These are phyloP conservation scores for Falco naumanni DNA, from an alignment of 2,797 vertebrate genomes.

Conservation along the genomic window DNA sequence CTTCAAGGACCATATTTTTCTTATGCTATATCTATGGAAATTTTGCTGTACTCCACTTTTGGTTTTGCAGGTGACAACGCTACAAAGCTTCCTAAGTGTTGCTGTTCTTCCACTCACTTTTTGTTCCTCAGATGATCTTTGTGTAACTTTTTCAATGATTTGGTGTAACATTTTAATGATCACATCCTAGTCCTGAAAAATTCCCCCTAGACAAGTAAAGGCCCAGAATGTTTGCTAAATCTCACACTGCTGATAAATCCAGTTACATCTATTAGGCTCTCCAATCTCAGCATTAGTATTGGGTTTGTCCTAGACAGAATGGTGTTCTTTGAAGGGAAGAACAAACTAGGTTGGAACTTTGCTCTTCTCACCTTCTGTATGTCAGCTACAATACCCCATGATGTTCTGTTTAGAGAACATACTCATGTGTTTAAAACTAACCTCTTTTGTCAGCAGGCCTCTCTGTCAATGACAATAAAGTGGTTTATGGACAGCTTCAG, in stretches of 20 bases:
- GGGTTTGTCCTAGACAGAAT: neutral
- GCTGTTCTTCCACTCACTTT: neutral
- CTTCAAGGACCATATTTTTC: neutral
- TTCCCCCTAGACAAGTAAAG: neutral
- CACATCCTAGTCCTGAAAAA: neutral
- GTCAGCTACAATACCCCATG: neutral
- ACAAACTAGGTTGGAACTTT: neutral
- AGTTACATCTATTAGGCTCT: neutral
- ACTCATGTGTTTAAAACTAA: neutral
- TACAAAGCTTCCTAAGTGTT: neutral
- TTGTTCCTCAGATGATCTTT: neutral
- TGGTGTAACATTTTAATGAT: neutral
- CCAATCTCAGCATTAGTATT: neutral
- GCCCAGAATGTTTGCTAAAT: neutral
- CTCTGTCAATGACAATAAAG: neutral
- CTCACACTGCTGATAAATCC: neutral
- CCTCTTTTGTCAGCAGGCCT: neutral
- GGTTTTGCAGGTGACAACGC: neutral
- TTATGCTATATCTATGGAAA: neutral
- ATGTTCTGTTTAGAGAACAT: neutral
- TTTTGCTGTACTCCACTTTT: neutral
- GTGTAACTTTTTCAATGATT: neutral
- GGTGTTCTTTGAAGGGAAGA: neutral
- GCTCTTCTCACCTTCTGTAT: neutral
- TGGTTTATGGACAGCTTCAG: neutral